Base-by-base conservation (phyloP, 1,140 invertebrate genomes). In the Brachionus angularis region DNA sequence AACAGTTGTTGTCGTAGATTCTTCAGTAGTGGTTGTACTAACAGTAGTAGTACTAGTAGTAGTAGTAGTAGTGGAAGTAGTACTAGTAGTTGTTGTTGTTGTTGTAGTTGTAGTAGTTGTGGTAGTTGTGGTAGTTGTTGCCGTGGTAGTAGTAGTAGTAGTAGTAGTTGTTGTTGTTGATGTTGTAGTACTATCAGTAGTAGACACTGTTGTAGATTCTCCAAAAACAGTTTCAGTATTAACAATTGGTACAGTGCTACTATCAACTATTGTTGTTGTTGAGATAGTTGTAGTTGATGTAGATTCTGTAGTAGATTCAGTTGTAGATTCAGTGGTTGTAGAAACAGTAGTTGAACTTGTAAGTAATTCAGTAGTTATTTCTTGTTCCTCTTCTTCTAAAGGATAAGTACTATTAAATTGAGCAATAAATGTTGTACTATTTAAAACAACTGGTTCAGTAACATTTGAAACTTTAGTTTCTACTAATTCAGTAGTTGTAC, bases 401-500 rank as follows among this genome's bases (percentile, higher is more conserved):
- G n/a, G n/a, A n/a, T n/a, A n/a, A n/a, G n/a, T n/a, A n/a, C n/a
- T n/a, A n/a, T n/a, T n/a, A n/a, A n/a, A n/a, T n/a, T n/a, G n/a
- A n/a, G n/a, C n/a, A n/a, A n/a, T n/a, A n/a, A n/a, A n/a, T n/a
- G n/a, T n/a, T n/a, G n/a, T n/a, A n/a, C n/a, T n/a, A n/a, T n/a
- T n/a, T n/a, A n/a, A n/a, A n/a, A n/a, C n/a, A n/a, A n/a, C n/a
- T n/a, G n/a, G n/a, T n/a, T n/a, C n/a, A n/a, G n/a, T n/a, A n/a
- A n/a, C n/a, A n/a, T n/a, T n/a, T n/a, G n/a, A n/a, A n/a, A n/a
- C n/a, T n/a, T n/a, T n/a, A n/a, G n/a, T n/a, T n/a, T n/a, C n/a
- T 62, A n/a, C 42, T n/a, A 46, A 23, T 50, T 49, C 33, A 47
- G 44, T 47, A 36, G 62, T 69, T 25, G 62, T 69, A 36, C 10